Conservation (phyloP, 2,888 invertebrate genomes). For the Eilema griseolum region DNA sequence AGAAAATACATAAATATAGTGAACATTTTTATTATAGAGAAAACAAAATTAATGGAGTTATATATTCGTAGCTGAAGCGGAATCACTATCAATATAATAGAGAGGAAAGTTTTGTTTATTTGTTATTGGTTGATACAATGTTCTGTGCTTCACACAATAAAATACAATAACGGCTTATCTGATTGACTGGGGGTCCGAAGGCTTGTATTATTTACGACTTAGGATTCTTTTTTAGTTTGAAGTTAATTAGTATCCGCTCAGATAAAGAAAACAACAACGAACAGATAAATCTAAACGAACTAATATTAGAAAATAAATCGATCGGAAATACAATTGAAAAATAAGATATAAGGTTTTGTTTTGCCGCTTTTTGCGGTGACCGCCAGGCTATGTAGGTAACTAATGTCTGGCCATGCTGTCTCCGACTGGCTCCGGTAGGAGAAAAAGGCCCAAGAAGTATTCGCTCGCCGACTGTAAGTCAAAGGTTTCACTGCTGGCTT, state of each 20-base stretch:
- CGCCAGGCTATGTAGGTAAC: neutral
- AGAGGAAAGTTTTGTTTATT: slow-evolving; percentile 22
- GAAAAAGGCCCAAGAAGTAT: neutral
- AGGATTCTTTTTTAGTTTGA: neutral
- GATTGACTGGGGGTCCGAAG: slow-evolving; percentile 10
- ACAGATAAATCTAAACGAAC: neutral
- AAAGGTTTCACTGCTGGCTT: neutral
- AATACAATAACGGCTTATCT: slow-evolving; percentile 18
- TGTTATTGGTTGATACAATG: slow-evolving; percentile 19
- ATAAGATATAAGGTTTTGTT: neutral
- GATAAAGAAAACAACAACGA: neutral
- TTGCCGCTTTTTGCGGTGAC: neutral
- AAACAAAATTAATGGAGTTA: slow-evolving; percentile 20
- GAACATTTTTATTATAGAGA: slow-evolving; percentile 15
- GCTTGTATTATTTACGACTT: slow-evolving; percentile 6
- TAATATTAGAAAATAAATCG: neutral
- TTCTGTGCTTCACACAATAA: slow-evolving; percentile 16
- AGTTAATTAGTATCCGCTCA: neutral
- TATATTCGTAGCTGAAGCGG: neutral
- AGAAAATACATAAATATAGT: slow-evolving; percentile 11
- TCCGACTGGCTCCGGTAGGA: neutral
- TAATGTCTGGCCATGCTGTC: neutral
- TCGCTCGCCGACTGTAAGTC: no score
- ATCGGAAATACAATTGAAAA: neutral
- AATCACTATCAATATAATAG: slow-evolving; percentile 17